Evolutionary conservation across 2,113 vertebrate species (phyloP).

Genomic region (Okapia johnstoni): DNA sequence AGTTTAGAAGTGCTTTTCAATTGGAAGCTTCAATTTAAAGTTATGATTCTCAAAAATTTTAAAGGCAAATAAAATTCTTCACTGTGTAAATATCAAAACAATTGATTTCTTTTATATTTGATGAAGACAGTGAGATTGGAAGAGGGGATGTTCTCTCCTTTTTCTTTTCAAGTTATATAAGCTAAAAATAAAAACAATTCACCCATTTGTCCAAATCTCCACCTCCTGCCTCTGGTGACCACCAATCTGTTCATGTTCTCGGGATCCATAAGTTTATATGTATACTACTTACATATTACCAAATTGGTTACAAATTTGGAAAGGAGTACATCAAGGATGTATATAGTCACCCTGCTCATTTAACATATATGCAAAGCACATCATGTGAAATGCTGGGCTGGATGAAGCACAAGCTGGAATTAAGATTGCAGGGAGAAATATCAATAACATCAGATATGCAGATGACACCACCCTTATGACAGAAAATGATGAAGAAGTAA

Average conservation of each 20-base stretch:
- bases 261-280: not conserved
- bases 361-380: not conserved
- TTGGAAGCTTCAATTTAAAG: conserved; percentile 64
- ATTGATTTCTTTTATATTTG: conserved; percentile 56
- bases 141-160: not conserved
- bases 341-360: not conserved
- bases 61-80: conserved; percentile 65
- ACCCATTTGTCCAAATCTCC: not conserved
- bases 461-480: not conserved
- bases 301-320: not conserved
- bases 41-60: conserved; percentile 69
- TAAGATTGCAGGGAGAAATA: not conserved
- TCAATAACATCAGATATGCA: not conserved
- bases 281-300: not conserved
- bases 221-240: not conserved
- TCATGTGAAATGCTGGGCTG: not conserved
- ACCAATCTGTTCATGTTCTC: not conserved
- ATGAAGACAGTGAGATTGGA: conserved; percentile 43
- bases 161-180: not conserved
- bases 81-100: conserved; percentile 72
- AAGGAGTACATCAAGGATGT: not conserved
- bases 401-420: not conserved
- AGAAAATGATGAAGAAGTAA: not conserved
- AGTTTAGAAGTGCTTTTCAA: conserved; percentile 69
- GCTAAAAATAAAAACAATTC: not conserved